These are phyloP conservation scores for Plestiodon gilberti DNA, from an alignment of 2,113 vertebrate genomes.

Conservation along the genomic window DNA sequence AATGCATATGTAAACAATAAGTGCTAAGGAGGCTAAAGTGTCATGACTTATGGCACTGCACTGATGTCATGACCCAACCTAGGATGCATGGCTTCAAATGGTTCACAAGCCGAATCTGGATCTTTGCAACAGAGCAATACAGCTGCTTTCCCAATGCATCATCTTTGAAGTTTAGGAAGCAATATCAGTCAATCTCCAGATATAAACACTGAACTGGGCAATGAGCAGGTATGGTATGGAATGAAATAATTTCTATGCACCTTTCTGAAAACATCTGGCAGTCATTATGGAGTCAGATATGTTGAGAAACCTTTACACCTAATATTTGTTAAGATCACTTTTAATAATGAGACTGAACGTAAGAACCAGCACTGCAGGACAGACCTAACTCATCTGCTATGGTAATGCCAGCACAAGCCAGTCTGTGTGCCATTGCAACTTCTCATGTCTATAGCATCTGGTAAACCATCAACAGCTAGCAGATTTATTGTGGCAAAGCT, in stretches of 20 bases:
- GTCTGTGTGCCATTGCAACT: not conserved
- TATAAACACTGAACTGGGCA: not conserved
- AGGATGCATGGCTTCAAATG: not conserved
- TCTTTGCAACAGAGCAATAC: not conserved
- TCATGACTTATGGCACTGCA: not conserved
- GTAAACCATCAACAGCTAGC: not conserved
- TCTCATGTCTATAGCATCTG: constrained; percentile 5
- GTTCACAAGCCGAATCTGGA: not conserved
- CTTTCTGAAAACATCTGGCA: not conserved
- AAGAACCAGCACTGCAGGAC: not conserved
- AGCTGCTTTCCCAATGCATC: not conserved
- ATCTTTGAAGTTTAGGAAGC: not conserved
- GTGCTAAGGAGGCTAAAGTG: not conserved
- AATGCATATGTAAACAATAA: not conserved
- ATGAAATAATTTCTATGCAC: not conserved
- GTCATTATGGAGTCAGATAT: not conserved
- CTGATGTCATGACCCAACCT: not conserved
- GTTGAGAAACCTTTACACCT: not conserved
- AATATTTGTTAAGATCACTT: not conserved
- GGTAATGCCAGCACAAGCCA: not conserved
- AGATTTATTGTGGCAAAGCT: constrained; percentile 11
- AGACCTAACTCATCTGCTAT: not conserved
- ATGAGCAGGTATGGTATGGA: not conserved
- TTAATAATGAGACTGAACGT: not conserved
- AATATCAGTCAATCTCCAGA: not conserved